Evolutionary conservation across 2,113 vertebrate genomes (phyloP).

Genomic region (Alligator mississippiensis): DNA sequence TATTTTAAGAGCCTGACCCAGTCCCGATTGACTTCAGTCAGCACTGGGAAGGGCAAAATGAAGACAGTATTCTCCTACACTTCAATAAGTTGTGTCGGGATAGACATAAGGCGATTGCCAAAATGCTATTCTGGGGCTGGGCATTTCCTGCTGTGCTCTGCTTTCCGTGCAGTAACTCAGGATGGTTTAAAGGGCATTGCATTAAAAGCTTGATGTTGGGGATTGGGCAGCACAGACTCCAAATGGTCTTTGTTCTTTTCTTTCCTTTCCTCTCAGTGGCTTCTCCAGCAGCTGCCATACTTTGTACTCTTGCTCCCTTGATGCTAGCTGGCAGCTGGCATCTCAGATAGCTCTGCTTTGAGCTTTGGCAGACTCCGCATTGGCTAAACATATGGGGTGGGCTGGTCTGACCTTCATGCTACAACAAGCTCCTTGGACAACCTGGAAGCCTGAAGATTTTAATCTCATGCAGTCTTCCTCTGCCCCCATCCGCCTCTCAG

Average conservation of each 20-base stretch:
- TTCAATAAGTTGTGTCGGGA: neutral
- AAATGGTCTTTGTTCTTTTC: neutral
- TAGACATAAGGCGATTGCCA: neutral
- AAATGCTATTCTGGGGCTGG: neutral
- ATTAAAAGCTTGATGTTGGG: neutral
- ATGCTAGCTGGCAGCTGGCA: accelerated
- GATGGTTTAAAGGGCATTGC: neutral
- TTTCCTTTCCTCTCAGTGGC: neutral
- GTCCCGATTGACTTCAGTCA: accelerated
- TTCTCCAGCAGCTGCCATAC: neutral
- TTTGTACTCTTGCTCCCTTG: neutral
- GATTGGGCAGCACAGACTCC: accelerated
- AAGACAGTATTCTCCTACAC: neutral
- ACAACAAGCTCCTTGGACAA: neutral
- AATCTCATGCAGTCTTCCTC: neutral
- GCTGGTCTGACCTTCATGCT: neutral
- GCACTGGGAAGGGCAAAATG: neutral
- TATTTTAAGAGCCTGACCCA: neutral
- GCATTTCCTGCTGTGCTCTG: accelerated
- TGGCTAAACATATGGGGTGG: neutral
- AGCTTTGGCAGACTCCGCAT: neutral
- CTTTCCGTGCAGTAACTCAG: neutral
- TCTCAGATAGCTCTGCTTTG: neutral
- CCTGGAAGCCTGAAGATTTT: neutral
- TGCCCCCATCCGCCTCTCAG: neutral